Conservation (phyloP, 2,888 invertebrate genomes). For the Tachina grossa region DNA sequence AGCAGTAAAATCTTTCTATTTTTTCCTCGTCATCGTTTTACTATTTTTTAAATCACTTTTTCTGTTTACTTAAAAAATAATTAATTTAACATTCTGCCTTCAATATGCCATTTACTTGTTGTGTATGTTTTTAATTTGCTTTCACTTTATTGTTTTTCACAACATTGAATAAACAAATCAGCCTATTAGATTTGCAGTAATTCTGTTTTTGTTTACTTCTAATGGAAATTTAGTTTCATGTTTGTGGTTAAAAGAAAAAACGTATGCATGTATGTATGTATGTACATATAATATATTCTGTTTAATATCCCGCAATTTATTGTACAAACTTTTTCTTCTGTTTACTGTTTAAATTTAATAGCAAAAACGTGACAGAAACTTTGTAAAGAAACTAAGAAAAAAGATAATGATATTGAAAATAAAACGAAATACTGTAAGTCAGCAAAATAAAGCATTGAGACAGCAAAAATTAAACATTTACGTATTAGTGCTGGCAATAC, state of each 20-base stretch:
- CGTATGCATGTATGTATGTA: too few species aligned
- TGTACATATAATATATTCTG: too few species aligned
- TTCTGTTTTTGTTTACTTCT: not conserved
- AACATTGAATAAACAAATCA: not conserved
- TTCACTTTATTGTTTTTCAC: too few species aligned
- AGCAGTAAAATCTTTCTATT: too few species aligned
- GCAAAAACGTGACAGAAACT: conserved; percentile 54
- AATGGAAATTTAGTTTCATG: conserved; percentile 11
- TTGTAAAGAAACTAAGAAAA: not conserved
- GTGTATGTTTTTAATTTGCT: too few species aligned
- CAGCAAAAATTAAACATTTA: conserved; percentile 26
- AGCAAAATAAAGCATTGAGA: conserved; percentile 43
- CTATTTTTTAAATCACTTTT: too few species aligned
- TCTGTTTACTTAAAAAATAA: too few species aligned
- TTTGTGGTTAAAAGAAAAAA: not conserved
- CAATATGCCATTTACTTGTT: too few species aligned
- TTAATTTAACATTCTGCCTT: too few species aligned
- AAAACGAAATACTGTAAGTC: conserved; percentile 50
- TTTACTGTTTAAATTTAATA: conserved; percentile 40
- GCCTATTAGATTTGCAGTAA: not conserved
- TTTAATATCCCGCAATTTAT: not conserved
- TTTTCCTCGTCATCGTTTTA: too few species aligned
- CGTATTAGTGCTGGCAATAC: not conserved
- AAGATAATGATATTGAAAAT: not conserved
- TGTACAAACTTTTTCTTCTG: not conserved